phyloP scores from a whole-genome alignment of 2,888 invertebrate genomes.

The Orgyia antiqua region DNA sequence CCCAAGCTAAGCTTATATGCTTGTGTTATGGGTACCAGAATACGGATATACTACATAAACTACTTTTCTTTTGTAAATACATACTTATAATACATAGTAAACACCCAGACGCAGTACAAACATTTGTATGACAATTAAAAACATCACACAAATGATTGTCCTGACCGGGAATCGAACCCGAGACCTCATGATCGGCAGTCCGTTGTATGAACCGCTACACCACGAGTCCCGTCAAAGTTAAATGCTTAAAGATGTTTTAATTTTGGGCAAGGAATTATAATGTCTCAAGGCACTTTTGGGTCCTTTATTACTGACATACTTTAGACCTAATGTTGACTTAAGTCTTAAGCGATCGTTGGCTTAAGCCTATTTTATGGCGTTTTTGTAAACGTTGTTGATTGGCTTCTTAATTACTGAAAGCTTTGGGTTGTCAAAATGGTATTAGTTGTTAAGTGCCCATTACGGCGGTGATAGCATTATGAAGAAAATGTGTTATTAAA shows the following conservation, averaged over 20 bases:
- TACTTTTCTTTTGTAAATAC: too few relatives aligned
- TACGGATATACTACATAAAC: too few relatives aligned
- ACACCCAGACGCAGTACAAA: too few relatives aligned
- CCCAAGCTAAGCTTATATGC: too few relatives aligned
- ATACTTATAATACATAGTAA: too few relatives aligned
- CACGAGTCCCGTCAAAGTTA: too few relatives aligned
- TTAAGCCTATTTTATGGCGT: slow-evolving; percentile 14
- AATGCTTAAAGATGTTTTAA: slow-evolving; percentile 41
- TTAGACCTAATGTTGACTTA: slow-evolving; percentile 15
- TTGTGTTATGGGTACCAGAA: too few relatives aligned
- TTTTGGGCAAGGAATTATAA: slow-evolving; percentile 35
- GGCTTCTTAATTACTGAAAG: slow-evolving; percentile 9
- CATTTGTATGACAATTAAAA: too few relatives aligned
- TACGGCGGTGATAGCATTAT: background rate
- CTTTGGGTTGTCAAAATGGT: slow-evolving; percentile 9
- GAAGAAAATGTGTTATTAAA: background rate
- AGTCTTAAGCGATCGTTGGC: slow-evolving; percentile 15
- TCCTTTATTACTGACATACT: slow-evolving; percentile 35
- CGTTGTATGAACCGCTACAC: too few relatives aligned
- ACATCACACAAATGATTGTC: too few relatives aligned
- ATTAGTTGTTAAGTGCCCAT: slow-evolving; percentile 4
- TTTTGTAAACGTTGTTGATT: slow-evolving; percentile 13
- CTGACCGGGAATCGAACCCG: too few relatives aligned
- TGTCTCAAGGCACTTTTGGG: slow-evolving; percentile 32
- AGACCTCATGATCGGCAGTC: too few relatives aligned